These are phyloP conservation scores for Umimayanthus chanpuru DNA, from an alignment of 92 coral and sea anemone species.

Conservation along the genomic window DNA sequence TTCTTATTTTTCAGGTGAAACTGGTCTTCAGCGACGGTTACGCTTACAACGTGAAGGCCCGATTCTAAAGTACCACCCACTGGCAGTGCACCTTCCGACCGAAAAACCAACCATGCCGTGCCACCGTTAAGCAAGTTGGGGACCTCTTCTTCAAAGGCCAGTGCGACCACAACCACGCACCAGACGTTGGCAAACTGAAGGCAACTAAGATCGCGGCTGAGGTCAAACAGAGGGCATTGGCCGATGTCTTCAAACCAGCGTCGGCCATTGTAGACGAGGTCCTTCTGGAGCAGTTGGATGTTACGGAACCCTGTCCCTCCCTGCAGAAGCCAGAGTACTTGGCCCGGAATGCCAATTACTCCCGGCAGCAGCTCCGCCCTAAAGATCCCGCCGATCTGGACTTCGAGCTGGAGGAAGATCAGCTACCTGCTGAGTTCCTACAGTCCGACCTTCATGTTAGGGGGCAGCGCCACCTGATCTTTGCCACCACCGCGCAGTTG, in stretches of 20 bases:
- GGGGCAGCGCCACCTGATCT: constrained; percentile 34
- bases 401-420: constrained; percentile 37
- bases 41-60: no score
- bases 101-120: no score
- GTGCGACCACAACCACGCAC: constrained; percentile 12
- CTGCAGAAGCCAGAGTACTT: constrained; percentile 36
- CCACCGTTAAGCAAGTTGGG: neutral
- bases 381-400: constrained; percentile 43
- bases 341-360: constrained; percentile 28
- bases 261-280: no score
- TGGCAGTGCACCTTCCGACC: no score
- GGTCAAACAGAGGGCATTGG: constrained; percentile 11
- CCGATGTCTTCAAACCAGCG: neutral
- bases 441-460: constrained; percentile 11
- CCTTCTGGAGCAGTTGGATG: neutral
- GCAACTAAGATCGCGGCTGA: neutral
- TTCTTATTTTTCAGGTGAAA: no score
- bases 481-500: constrained; percentile 30
- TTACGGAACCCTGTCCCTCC: constrained; percentile 22
- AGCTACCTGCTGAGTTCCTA: constrained; percentile 36
- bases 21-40: no score
- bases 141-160: neutral
- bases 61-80: no score
- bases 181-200: neutral
- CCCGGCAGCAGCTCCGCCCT: constrained; percentile 35